These are phyloP conservation scores for Cephus pygmeus DNA, from an alignment of 2,888 invertebrate species.

Conservation along the genomic window DNA sequence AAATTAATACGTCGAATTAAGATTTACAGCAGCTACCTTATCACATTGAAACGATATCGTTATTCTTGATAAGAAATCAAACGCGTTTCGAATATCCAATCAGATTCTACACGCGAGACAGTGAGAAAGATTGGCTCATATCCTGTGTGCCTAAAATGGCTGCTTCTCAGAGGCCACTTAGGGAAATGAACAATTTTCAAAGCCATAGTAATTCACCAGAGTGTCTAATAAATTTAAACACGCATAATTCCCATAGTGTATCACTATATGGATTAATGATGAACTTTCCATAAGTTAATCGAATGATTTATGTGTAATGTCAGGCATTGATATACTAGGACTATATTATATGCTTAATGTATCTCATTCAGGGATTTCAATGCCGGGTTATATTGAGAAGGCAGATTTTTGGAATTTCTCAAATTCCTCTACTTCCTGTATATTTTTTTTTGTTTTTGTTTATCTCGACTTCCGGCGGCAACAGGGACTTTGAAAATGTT, in stretches of 20 bases:
- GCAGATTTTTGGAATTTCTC: neutral
- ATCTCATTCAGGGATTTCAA: neutral
- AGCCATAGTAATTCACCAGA: neutral
- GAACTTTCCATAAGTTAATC: neutral
- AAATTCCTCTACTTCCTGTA: neutral
- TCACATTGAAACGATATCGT: neutral
- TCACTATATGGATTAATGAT: neutral
- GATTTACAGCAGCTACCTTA: neutral
- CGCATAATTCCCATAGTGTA: neutral
- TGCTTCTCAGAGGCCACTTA: constrained; percentile 12
- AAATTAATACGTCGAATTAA: neutral
- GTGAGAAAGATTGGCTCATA: constrained; percentile 21
- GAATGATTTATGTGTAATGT: neutral
- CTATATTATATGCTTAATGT: neutral
- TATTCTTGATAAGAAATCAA: neutral
- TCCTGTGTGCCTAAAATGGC: constrained; percentile 10
- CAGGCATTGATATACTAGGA: neutral
- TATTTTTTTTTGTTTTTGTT: neutral
- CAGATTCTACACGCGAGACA: constrained; percentile 17
- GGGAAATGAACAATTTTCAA: constrained; percentile 21
- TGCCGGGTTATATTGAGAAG: neutral
- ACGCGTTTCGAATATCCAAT: constrained; percentile 7
- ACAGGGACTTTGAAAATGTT: neutral
- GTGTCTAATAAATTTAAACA: neutral
- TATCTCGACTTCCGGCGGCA: neutral